Evolutionary conservation across 2,797 vertebrate species (phyloP).

Genomic region (Sparus aurata): DNA sequence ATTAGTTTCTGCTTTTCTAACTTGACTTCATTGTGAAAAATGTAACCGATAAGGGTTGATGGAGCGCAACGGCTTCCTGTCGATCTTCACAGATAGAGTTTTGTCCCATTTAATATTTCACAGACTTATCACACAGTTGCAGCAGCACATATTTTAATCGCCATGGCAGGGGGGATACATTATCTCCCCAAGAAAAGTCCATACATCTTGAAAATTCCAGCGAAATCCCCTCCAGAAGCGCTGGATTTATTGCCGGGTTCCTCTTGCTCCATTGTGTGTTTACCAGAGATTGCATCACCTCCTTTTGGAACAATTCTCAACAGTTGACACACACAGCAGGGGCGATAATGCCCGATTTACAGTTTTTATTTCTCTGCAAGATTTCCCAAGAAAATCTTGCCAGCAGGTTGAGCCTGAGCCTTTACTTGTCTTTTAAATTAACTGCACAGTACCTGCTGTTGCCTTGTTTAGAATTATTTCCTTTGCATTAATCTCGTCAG

Average conservation of each 20-base stretch:
- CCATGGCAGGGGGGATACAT: constrained; percentile 34
- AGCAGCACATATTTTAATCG: constrained; percentile 52
- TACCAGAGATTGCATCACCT: constrained; percentile 69
- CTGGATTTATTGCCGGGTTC: constrained; percentile 59
- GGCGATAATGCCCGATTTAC: constrained; percentile 44
- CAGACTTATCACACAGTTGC: constrained; percentile 51
- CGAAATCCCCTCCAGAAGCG: constrained; percentile 66
- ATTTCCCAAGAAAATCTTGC: constrained; percentile 29
- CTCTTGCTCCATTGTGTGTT: constrained; percentile 50
- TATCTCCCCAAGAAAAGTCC: constrained; percentile 56
- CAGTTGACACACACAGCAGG: constrained; percentile 53
- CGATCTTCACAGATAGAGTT: constrained; percentile 8
- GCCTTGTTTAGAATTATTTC: constrained; percentile 17
- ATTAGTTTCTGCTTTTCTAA: constrained; percentile 16
- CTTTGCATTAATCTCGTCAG: constrained; percentile 43
- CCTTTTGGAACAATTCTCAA: constrained; percentile 47
- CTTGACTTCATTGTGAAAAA: constrained; percentile 12
- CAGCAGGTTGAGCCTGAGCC: constrained; percentile 22
- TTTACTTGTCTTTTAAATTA: constrained; percentile 44
- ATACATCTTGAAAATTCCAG: constrained; percentile 43
- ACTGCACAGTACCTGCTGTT: constrained; percentile 23
- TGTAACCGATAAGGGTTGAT: constrained; percentile 9
- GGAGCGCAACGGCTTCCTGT: constrained; percentile 12
- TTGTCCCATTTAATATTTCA: constrained; percentile 18
- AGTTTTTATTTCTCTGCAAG: constrained; percentile 32